Conservation (phyloP, 2,888 invertebrate species). For the Ferdinandea cuprea region DNA sequence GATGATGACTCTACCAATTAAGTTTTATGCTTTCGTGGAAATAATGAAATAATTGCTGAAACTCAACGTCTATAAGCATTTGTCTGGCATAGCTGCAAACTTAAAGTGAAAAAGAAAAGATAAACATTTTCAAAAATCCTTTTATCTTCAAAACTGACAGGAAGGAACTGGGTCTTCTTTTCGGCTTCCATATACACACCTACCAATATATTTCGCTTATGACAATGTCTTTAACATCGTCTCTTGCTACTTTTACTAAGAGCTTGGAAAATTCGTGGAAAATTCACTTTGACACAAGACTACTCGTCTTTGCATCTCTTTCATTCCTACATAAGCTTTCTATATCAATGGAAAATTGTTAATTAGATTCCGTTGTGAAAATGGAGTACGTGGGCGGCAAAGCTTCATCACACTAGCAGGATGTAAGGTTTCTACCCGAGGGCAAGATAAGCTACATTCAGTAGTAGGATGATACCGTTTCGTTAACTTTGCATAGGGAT, state of each 20-base stretch:
- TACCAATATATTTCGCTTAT: slow-evolving; percentile 12
- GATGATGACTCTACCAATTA: slow-evolving; percentile 13
- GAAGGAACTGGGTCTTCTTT: slow-evolving; percentile 1
- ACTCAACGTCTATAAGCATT: neutral
- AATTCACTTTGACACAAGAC: slow-evolving; percentile 75
- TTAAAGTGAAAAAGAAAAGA: no score
- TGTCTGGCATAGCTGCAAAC: no score
- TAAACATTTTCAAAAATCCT: neutral
- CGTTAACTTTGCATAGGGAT: slow-evolving; percentile 9
- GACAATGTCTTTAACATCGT: slow-evolving; percentile 16
- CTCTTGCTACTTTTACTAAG: slow-evolving; percentile 46
- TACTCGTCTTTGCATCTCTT: slow-evolving; percentile 24
- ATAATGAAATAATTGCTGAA: slow-evolving; percentile 9
- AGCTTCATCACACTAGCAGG: slow-evolving; percentile 17
- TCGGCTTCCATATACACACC: neutral
- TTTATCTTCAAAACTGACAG: neutral
- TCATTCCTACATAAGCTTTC: slow-evolving; percentile 38
- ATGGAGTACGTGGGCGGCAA: slow-evolving; percentile 19
- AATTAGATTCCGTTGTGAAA: slow-evolving; percentile 81
- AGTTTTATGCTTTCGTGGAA: neutral
- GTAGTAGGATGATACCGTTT: slow-evolving; percentile 40
- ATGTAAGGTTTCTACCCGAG: slow-evolving; percentile 30
- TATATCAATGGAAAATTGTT: slow-evolving; percentile 83
- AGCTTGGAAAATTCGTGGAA: slow-evolving; percentile 75
- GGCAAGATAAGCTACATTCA: slow-evolving; percentile 54